Percentiles rank a stretch among this genome's conserved stretches.
Conservation (phyloP, 2,113 vertebrate genomes). For the Brachyhypopomus occidentalis region DNA sequence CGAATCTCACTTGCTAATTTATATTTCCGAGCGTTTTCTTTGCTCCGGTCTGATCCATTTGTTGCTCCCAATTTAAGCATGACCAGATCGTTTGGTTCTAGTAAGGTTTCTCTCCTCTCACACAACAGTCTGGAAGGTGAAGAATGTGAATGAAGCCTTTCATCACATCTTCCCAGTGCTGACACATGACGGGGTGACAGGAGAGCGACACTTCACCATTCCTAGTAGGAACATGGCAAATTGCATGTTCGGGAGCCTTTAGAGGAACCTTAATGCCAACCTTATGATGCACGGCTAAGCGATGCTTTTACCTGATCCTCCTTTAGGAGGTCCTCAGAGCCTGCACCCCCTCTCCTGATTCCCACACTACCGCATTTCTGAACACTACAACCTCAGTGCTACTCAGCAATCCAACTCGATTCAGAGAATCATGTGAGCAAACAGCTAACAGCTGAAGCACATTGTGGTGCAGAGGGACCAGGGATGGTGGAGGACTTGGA, state of each 20-base stretch:
- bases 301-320: not conserved
- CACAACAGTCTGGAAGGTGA: not conserved
- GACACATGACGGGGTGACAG: not conserved
- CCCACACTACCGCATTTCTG: not conserved
- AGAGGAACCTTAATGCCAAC: not conserved
- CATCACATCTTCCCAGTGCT: not conserved
- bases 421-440: not conserved
- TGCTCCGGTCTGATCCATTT: not conserved
- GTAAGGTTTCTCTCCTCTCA: not conserved
- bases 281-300: not conserved
- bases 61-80: not conserved
- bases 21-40: not conserved
- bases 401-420: not conserved
- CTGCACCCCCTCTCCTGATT: not conserved
- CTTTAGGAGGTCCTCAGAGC: not conserved
- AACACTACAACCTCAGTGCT: not conserved
- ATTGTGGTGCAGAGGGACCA: not conserved
- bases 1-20: not conserved
- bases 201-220: not conserved
- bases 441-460: not conserved
- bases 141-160: not conserved
- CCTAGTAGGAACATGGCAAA: too few species aligned
- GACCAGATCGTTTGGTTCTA: not conserved
- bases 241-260: too few species aligned
- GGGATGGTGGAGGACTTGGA: constrained; percentile 1